Evolutionary conservation across 2,888 invertebrate species (phyloP).

Genomic region (Pediacus dermestoides): DNA sequence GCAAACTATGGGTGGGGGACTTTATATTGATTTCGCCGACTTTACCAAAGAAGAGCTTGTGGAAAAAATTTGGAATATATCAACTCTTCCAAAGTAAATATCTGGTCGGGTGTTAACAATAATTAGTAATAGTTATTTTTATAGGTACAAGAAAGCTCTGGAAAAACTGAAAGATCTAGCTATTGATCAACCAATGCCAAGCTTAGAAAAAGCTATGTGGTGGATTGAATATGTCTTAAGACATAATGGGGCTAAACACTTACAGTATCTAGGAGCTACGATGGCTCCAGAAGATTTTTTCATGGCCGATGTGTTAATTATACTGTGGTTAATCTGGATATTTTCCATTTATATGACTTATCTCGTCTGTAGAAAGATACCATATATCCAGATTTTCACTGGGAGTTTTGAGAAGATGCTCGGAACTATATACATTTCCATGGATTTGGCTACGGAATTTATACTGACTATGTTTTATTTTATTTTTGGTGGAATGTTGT

Average conservation of each 20-base stretch:
- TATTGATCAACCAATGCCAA: slow-evolving; percentile 29
- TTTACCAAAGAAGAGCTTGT: slow-evolving; percentile 32
- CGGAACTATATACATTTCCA: too few species aligned
- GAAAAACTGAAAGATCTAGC: slow-evolving; percentile 25
- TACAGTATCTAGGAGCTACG: slow-evolving; percentile 25
- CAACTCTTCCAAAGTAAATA: slow-evolving; percentile 31
- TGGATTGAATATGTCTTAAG: slow-evolving; percentile 38
- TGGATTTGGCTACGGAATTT: too few species aligned
- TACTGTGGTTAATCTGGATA: too few species aligned
- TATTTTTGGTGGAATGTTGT: too few species aligned
- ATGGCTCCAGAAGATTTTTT: slow-evolving; percentile 33
- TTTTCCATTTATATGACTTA: too few species aligned
- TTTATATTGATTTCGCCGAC: slow-evolving; percentile 25
- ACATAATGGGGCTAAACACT: slow-evolving; percentile 33
- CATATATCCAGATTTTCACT: too few species aligned
- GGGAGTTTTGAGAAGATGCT: too few species aligned
- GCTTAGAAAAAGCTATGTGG: slow-evolving; percentile 34
- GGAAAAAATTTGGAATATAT: slow-evolving; percentile 30
- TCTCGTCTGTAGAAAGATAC: too few species aligned
- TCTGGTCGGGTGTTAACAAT: slow-evolving; percentile 5
- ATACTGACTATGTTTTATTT: too few species aligned
- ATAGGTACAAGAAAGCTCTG: slow-evolving; percentile 28
- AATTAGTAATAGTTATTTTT: slow-evolving; percentile 10
- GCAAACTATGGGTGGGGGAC: slow-evolving; percentile 25
- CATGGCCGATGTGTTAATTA: slow-evolving; percentile 31